These are phyloP conservation scores for Galleria mellonella DNA, from an alignment of 1,140 invertebrate species.

Conservation along the genomic window DNA sequence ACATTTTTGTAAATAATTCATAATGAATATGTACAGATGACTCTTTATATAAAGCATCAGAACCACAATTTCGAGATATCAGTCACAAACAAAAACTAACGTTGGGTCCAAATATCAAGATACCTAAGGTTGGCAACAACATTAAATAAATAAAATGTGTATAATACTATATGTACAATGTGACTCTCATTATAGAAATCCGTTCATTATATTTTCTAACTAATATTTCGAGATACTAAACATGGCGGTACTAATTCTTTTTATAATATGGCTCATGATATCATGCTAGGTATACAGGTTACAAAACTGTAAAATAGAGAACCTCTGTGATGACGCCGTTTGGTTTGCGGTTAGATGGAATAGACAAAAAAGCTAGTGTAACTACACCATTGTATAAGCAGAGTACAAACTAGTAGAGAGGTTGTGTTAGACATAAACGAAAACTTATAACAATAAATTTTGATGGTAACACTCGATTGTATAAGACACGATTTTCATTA, in stretches of 20 bases:
- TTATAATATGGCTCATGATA: constrained; percentile 3
- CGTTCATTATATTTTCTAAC: constrained; percentile 1
- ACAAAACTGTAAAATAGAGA: no score
- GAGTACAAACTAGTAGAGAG: no score
- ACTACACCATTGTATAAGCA: not conserved
- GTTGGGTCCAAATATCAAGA: constrained; percentile 29
- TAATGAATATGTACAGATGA: constrained; percentile 32
- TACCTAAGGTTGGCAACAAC: constrained; percentile 33
- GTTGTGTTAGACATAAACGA: no score
- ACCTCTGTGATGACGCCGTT: no score
- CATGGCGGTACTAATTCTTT: not conserved
- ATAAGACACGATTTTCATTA: no score
- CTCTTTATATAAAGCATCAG: not conserved
- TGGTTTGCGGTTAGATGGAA: constrained; percentile 43
- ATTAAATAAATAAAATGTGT: constrained; percentile 21
- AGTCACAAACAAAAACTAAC: constrained; percentile 8
- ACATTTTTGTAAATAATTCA: constrained; percentile 27
- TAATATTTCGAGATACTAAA: constrained; percentile 2
- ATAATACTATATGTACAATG: constrained; percentile 24
- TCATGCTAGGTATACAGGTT: no score
- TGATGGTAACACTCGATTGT: no score
- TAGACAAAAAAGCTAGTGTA: constrained; percentile 27
- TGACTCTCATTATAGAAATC: constrained; percentile 2
- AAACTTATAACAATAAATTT: no score
- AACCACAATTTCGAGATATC: not conserved